Evolutionary conservation across 2,797 vertebrate species (phyloP).

Genomic region (Phylloscopus collybita): DNA sequence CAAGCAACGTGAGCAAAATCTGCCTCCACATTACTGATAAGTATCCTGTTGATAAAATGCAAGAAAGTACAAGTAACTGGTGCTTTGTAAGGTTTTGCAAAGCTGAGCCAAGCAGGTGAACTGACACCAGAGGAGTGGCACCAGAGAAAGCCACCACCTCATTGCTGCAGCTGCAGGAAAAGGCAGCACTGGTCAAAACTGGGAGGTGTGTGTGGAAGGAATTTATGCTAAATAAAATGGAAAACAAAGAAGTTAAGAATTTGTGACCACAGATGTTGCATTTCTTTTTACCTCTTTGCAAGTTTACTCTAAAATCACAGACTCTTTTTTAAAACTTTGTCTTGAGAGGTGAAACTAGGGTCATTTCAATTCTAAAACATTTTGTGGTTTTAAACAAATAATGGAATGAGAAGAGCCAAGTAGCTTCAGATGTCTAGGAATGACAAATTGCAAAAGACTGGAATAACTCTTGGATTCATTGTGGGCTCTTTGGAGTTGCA

Average conservation of each 20-base stretch:
- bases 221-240: neutral
- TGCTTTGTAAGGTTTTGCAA: neutral
- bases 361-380: neutral
- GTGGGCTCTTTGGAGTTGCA: neutral
- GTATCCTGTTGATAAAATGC: neutral
- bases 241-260: neutral
- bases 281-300: neutral
- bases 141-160: neutral
- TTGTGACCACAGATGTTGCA: neutral
- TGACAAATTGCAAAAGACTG: neutral
- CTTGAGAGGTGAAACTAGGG: neutral
- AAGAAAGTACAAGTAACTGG: neutral
- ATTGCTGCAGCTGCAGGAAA: neutral
- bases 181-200: neutral
- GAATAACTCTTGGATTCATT: neutral
- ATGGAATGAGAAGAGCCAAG: neutral
- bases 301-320: neutral
- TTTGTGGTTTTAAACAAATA: constrained; percentile 12
- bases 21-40: neutral
- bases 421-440: neutral
- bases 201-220: rapidly evolving
- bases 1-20: neutral
- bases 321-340: neutral
- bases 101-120: neutral
- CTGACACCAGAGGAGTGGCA: neutral